Evolutionary conservation across 1,140 invertebrate genomes (phyloP).

Genomic region (Drosophila watanabei): DNA sequence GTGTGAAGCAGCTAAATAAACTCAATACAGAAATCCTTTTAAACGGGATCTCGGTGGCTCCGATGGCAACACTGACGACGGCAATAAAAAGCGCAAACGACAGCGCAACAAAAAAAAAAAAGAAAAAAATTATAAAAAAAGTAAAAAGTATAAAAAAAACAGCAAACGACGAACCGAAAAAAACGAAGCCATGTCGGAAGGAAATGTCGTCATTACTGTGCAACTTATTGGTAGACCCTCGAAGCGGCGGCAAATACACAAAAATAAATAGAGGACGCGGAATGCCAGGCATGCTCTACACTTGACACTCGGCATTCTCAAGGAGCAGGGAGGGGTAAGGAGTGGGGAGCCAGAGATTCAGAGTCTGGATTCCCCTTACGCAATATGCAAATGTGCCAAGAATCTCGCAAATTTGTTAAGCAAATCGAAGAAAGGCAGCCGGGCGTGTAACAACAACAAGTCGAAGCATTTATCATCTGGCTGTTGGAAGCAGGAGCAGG

Average conservation of each 20-base stretch:
- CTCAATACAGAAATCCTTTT: conserved; percentile 66
- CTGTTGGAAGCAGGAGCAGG: conserved; percentile 17
- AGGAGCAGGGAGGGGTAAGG: not conserved
- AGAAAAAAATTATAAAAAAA: conserved; percentile 2
- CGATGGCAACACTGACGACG: conserved; percentile 56
- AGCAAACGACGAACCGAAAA: not conserved
- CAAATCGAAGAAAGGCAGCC: conserved; percentile 70
- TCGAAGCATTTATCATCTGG: conserved; percentile 71
- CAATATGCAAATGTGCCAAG: conserved; percentile 82
- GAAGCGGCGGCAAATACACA: conserved; percentile 6
- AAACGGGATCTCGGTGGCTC: conserved; percentile 8
- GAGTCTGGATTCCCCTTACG: conserved; percentile 42
- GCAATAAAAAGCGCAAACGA: conserved; percentile 73
- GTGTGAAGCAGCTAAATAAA: conserved; percentile 66
- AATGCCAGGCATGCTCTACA: conserved; percentile 53
- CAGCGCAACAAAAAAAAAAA: conserved; percentile 9
- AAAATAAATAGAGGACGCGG: conserved; percentile 41
- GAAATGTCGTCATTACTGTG: conserved; percentile 77
- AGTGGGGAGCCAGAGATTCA: not conserved
- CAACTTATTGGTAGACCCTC: conserved; percentile 50
- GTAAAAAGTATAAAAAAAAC: not conserved
- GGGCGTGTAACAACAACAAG: conserved; percentile 37
- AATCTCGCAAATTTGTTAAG: conserved; percentile 83
- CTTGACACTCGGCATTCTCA: conserved; percentile 56
- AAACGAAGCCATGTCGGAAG: conserved; percentile 49